Evolutionary conservation across 2,797 vertebrate species (phyloP), one percentile per base, ranked within the genome.

Genomic region (Ctenopoma kingsleyae): DNA sequence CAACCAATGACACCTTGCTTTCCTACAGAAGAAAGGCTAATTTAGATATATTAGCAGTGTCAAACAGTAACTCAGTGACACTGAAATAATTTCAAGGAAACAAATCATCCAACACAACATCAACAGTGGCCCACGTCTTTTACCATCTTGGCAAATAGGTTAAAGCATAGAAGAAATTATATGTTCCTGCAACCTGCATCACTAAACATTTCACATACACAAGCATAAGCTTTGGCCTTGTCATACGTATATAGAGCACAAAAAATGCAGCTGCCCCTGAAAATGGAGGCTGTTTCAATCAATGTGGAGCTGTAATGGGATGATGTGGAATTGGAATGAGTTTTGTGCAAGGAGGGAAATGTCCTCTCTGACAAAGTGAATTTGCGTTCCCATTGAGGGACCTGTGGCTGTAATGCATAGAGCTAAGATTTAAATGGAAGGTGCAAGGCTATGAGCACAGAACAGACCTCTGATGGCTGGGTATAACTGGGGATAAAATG

Each of bases 251-350:
- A 69, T 68, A 67, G 10, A 65, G 53, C 27, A 59, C 59, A 70
- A 77, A 74, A 81, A 80, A 65, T 48, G 47, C 65, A 49, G 63
- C 71, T 50, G 55, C 56, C 62, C 67, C 54, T 48, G 75, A 83
- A 91, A 91, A 91, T 83, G 76, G 78, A 86, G 80, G 68, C 75
- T 81, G 68, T 84, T 91, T 90, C 84, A 91, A 89, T 92, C 87
- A 89, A 84, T 61, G 84, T 61, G 76, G 82, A 82, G 75, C 82
- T 68, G 68, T 89, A 89, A 90, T 90, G 83, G 87, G 79, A 88
- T 91, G 84, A 91, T 86, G 79, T 89, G 84, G 77, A 88, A 91
- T 67, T 84, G 64, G 86, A 93, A 93, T 88, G 81, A 91, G 87
- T 86, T 88, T 87, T 87, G 71, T 66, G 71, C 59, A 70, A 66